Percentiles rank a stretch among this genome's conserved stretches.
Conservation (phyloP, 2,888 invertebrate genomes). For the Melinaea marsaeus region DNA sequence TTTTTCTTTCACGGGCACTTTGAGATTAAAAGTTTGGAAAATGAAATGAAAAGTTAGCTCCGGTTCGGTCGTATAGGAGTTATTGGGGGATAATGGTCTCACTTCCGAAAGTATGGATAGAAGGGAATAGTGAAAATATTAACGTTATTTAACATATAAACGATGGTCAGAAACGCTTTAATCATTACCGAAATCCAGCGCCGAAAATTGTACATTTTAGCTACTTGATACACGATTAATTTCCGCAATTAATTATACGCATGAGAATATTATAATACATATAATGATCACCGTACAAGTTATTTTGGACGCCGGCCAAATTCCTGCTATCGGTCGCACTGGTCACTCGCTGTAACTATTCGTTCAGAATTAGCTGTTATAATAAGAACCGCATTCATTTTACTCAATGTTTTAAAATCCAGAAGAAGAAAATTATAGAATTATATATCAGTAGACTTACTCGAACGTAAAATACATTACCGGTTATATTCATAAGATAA, state of each 20-base stretch:
- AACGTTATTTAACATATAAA: too few relatives aligned
- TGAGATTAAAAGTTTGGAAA: slow-evolving; percentile 77
- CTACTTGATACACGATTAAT: neutral
- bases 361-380: neutral
- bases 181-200: too few relatives aligned
- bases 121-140: too few relatives aligned
- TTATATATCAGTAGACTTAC: too few relatives aligned
- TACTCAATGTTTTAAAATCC: neutral
- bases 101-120: neutral
- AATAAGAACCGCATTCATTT: neutral
- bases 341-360: neutral
- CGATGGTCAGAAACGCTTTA: too few relatives aligned
- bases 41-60: slow-evolving; percentile 68
- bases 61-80: slow-evolving; percentile 49
- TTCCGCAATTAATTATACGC: slow-evolving; percentile 1
- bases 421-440: neutral
- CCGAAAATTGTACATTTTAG: too few relatives aligned
- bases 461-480: too few relatives aligned
- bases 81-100: slow-evolving; percentile 38
- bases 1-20: slow-evolving; percentile 78
- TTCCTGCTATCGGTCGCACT: neutral
- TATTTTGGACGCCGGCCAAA: neutral
- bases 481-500: too few relatives aligned
- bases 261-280: neutral
- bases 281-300: neutral